Evolutionary conservation across 2,888 invertebrate genomes (phyloP), one percentile per base, ranked within the genome.

Genomic region (Flexamia atlantica): DNA sequence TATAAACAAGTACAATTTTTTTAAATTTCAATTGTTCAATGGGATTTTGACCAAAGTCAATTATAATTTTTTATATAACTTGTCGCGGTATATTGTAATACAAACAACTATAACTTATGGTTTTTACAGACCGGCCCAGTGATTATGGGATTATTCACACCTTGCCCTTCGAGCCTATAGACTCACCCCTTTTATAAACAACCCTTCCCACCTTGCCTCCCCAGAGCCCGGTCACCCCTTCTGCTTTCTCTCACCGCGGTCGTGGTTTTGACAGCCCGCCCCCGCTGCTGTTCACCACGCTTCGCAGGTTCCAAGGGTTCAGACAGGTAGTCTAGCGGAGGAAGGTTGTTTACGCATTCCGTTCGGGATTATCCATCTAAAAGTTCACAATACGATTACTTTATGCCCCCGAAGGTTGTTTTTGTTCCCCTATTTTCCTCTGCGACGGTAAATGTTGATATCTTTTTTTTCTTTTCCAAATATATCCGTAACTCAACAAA

Each of bases 191-290:
- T 74, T 5, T 17, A 28, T 70, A 2, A 46, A 23, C 36, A 46
- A 25, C 46, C 74, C 46, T 46, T 74, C 5, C 30, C 10, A 14
- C 70, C 20, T 3, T 20, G 32, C 5, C 40, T n/a, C 70, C 30
- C 64, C 40, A 40, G 25, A 17, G 30, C 50, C 28, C 79, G 12
- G 25, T 79, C 80, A 53, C 80, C 53, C 80, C 57, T 32, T 28
- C n/a, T 3, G 57, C 25, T 30, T 53, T 57, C 14, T 50, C 0
- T 30, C 80, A 20, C 7, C 3, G 36, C 32, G 17, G 23, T 53
- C 28, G 20, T 17, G 23, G 46, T 1, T 79, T 53, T 80, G 50
- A 28, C 80, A 53, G 20, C 23, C n/a, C 50, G 17, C 79, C 53
- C 80, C 17, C 7, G 32, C 32, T 50, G 30, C 53, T 28, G 23